Conservation (phyloP, 2,113 vertebrate species). For the Pipa parva region DNA sequence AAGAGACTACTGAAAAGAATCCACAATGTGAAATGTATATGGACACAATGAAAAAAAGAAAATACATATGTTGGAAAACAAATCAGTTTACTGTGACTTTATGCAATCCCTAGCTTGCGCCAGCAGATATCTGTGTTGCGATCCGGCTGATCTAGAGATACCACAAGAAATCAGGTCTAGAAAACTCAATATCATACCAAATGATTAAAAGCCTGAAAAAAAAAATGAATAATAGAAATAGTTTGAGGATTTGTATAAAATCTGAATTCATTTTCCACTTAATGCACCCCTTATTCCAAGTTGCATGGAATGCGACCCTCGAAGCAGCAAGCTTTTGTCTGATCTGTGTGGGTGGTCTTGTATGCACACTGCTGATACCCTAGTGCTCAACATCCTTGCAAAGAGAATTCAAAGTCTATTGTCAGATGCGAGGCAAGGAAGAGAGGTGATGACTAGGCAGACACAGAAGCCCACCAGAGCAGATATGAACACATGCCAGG, state of each 20-base stretch:
- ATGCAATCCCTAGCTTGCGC: no score
- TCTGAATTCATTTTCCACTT: not conserved
- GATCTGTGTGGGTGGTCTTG: constrained; percentile 38
- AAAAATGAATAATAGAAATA: not conserved
- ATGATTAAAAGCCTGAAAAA: no score
- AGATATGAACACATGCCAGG: constrained; percentile 4
- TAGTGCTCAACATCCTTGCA: constrained; percentile 12
- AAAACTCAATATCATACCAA: no score
- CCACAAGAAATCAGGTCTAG: no score
- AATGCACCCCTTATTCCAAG: not conserved
- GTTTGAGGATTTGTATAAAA: not conserved
- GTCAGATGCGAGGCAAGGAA: constrained; percentile 7
- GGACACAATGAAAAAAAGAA: no score
- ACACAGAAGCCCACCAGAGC: constrained; percentile 2
- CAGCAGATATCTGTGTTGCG: no score
- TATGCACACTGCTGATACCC: constrained; percentile 21
- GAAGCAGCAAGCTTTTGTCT: constrained; percentile 5
- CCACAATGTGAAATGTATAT: no score
- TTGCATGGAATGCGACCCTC: constrained; percentile 11
- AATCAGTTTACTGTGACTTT: no score
- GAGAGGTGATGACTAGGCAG: constrained; percentile 27
- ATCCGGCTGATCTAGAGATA: no score
- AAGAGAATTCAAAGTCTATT: constrained; percentile 26
- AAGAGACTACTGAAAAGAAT: no score
- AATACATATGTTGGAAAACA: no score